Conservation (phyloP, 2,888 invertebrate genomes). For the Drosophila ezoana region DNA sequence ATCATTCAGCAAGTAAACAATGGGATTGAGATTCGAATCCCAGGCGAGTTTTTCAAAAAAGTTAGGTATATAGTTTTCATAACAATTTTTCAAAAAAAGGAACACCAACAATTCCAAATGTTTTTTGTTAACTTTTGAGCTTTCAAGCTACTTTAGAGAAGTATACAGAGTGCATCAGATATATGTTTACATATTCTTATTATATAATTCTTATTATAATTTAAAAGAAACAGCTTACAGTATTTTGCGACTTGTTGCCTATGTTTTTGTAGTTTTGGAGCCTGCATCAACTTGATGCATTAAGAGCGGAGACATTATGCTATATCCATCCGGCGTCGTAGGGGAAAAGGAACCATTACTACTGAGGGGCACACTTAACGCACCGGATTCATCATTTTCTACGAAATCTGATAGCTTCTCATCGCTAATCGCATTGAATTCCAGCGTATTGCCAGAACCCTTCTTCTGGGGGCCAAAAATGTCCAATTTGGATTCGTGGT, state of each 20-base stretch:
- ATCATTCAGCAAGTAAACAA: no score
- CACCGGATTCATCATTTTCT: constrained; percentile 10
- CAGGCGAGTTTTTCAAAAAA: no score
- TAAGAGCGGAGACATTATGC: constrained; percentile 79
- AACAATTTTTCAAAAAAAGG: no score
- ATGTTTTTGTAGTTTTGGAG: background rate
- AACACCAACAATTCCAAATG: no score
- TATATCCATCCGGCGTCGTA: constrained; percentile 78
- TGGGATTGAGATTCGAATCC: no score
- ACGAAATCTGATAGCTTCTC: constrained; percentile 10
- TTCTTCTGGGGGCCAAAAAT: constrained; percentile 40
- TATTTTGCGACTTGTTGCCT: background rate
- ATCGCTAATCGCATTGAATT: constrained; percentile 23
- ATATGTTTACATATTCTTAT: no score
- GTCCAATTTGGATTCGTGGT: constrained; percentile 50
- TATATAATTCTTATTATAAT: no score
- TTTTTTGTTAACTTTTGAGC: no score
- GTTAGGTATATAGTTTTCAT: no score
- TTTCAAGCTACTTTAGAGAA: no score
- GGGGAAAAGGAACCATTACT: constrained; percentile 49
- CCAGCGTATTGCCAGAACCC: constrained; percentile 26
- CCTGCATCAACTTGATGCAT: constrained; percentile 37
- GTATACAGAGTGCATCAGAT: no score
- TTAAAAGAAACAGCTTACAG: no score
- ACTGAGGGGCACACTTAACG: constrained; percentile 5